phyloP scores from a whole-genome alignment of 2,888 invertebrate species.

The Tribolium freemani region DNA sequence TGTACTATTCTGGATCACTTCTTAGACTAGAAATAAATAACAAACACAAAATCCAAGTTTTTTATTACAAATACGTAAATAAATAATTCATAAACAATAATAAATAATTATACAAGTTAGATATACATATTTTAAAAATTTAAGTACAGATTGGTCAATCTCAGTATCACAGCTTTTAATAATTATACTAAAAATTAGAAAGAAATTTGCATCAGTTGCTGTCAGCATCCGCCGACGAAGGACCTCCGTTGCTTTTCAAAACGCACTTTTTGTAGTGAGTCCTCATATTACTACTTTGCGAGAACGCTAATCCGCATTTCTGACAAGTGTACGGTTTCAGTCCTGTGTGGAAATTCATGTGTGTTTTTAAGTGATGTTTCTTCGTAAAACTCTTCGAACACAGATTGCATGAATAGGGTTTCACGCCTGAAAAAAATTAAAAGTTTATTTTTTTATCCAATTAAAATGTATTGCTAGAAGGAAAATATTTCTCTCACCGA shows the following conservation, averaged over 20 bases:
- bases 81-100: conserved; percentile 1
- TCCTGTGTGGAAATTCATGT: conserved; percentile 88
- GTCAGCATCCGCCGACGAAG: not conserved
- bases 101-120: not conserved
- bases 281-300: conserved; percentile 89
- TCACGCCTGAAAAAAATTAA: conserved; percentile 75
- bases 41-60: not conserved
- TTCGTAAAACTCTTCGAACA: conserved; percentile 87
- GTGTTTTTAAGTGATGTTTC: conserved; percentile 88
- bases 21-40: too few relatives aligned
- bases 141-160: not conserved
- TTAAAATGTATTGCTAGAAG: not conserved
- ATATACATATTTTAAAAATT: conserved; percentile 1
- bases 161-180: not conserved
- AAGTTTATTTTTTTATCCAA: not conserved
- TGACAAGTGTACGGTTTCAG: conserved; percentile 84
- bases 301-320: conserved; percentile 82
- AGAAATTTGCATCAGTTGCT: conserved; percentile 6
- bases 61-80: not conserved
- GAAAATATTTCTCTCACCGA: not conserved
- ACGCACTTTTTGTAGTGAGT: conserved; percentile 86
- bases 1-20: too few relatives aligned
- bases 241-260: conserved; percentile 50
- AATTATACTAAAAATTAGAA: not conserved
- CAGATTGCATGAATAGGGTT: conserved; percentile 78